Evolutionary conservation across 2,888 invertebrate species (phyloP).

Genomic region (Nemoura dubitans): DNA sequence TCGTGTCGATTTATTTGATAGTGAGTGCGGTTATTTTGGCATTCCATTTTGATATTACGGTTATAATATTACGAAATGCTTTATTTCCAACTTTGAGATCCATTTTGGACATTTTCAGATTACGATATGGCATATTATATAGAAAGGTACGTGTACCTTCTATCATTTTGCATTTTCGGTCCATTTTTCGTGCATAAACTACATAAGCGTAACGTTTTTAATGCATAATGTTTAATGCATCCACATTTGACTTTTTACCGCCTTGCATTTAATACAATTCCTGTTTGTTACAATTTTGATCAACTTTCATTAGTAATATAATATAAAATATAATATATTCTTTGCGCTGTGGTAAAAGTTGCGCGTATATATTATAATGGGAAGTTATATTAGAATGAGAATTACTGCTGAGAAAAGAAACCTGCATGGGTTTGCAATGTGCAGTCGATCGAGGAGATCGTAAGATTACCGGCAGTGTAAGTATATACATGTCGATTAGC

Average conservation of each 20-base stretch:
- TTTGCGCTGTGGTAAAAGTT: slow-evolving; percentile 40
- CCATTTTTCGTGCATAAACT: too few relatives aligned
- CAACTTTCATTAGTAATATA: slow-evolving; percentile 41
- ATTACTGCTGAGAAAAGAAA: slow-evolving; percentile 18
- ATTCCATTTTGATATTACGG: too few relatives aligned
- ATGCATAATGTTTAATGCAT: neutral
- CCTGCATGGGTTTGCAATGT: neutral
- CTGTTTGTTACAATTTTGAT: neutral
- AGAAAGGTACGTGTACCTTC: too few relatives aligned
- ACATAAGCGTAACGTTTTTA: neutral
- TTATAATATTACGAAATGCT: too few relatives aligned
- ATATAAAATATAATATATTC: slow-evolving; percentile 41
- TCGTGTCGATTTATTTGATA: too few relatives aligned
- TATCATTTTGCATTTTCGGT: too few relatives aligned
- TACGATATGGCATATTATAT: too few relatives aligned
- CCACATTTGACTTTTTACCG: too few relatives aligned
- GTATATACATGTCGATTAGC: too few relatives aligned
- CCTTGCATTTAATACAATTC: neutral
- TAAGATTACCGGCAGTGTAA: neutral
- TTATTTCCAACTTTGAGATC: too few relatives aligned
- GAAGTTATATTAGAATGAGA: neutral
- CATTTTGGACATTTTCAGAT: too few relatives aligned
- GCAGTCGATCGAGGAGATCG: neutral
- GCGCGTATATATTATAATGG: neutral
- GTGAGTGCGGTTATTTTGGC: too few relatives aligned